Conservation (phyloP, 2,113 vertebrate genomes). For the Corydoras maculifer region DNA sequence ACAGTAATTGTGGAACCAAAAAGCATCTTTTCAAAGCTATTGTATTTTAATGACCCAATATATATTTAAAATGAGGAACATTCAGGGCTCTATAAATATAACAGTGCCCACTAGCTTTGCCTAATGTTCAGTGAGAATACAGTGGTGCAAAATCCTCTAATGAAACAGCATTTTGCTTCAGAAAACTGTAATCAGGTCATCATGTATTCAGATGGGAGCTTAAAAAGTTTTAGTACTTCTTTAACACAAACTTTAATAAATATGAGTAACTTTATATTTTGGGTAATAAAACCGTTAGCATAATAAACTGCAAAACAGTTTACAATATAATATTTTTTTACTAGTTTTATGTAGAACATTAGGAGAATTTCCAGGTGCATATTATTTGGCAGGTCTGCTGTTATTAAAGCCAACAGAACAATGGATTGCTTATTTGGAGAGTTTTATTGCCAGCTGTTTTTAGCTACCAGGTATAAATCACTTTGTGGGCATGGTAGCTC, state of each 20-base stretch:
- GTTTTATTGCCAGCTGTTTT: too few relatives aligned
- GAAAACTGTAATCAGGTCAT: slow-evolving; percentile 1
- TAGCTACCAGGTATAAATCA: too few relatives aligned
- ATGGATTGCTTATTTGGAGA: too few relatives aligned
- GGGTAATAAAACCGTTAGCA: too few relatives aligned
- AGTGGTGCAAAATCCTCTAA: neutral
- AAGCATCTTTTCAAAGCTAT: neutral
- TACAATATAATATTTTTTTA: too few relatives aligned
- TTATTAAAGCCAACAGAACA: too few relatives aligned
- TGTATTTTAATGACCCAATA: neutral
- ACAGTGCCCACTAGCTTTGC: neutral
- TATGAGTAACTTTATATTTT: slow-evolving; percentile 2
- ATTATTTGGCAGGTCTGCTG: too few relatives aligned
- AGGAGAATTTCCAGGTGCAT: too few relatives aligned
- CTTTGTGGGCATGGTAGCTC: too few relatives aligned
- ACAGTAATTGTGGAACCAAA: neutral
- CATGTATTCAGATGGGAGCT: neutral
- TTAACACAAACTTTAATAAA: neutral
- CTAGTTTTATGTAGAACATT: too few relatives aligned
- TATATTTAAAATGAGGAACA: neutral
- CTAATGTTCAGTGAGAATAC: neutral
- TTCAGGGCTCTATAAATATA: neutral
- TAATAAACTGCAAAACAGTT: too few relatives aligned
- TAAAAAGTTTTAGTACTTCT: neutral
- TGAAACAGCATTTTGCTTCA: slow-evolving; percentile 2